Base-by-base conservation (phyloP, 2,113 vertebrate species). In the Clupea harengus region DNA sequence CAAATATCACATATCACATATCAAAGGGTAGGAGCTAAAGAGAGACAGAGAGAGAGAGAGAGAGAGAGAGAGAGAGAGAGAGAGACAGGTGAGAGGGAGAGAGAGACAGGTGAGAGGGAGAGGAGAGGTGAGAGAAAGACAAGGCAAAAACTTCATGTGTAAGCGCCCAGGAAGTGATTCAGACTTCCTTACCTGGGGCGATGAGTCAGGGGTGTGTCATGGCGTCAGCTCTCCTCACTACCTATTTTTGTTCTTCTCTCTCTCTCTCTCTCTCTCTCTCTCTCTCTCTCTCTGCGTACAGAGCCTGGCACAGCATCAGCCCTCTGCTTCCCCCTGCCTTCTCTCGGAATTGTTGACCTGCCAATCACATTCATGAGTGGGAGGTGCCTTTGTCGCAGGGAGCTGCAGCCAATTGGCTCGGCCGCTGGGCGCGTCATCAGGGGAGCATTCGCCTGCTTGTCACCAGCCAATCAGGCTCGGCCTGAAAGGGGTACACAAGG, bases 31-130 rank as follows among this genome's bases (percentile, higher is more conserved):
- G 54, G 18, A 64, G 82, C 86, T 46, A 87, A 83, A 83, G 72
- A 82, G 83, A 75, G 50, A 81, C 39, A 28, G 92, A 93, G 94
- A 90, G 90, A 92, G 93, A 95, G 92, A 94, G 92, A 92, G 92
- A 92, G 94, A 92, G 92, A 94, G 93, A 94, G 94, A 88, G 91
- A 87, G 54, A 87, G 90, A 94, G 46, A 87, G 90, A 95, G 93
- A 95, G 95, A 95, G 94, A 93, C 82, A 60, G 75, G 82, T 81
- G 81, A 89, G 46, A 81, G 81, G 87, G 90, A 85, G n/a, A 54
- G 10, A 83, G 46, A 47, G 81, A 72, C 44, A 46, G 85, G 39
- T 60, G 84, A 50, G 13, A 47, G 64, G 81, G 49, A 60, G 4
- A 32, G 2, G 78, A 64, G n/a, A n/a, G 60, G 6, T 64, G 20